Conservation (phyloP, 2,113 vertebrate species). For the Hydropotes inermis region DNA sequence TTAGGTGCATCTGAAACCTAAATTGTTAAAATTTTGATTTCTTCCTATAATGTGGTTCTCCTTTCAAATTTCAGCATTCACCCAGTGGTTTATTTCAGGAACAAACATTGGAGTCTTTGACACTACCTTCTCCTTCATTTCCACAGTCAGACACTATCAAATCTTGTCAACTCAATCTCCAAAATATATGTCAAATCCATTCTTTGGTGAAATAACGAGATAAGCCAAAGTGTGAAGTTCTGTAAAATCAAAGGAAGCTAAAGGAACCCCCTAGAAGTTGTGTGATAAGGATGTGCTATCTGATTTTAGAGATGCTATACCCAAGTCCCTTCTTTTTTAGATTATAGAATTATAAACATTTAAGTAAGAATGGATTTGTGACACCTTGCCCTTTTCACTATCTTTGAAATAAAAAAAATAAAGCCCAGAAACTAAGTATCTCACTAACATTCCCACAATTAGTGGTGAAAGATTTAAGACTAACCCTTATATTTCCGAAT, state of each 20-base stretch:
- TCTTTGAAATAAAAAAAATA: not conserved
- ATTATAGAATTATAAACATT: not conserved
- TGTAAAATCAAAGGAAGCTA: not conserved
- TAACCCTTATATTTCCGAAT: not conserved
- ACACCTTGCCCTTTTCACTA: not conserved
- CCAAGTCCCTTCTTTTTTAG: not conserved
- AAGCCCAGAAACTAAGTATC: not conserved
- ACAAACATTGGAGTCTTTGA: not conserved
- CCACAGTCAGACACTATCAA: not conserved
- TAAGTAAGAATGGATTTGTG: not conserved
- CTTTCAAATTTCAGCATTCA: not conserved
- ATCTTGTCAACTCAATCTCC: not conserved
- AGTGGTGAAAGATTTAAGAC: not conserved
- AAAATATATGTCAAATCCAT: not conserved
- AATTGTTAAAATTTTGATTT: not conserved
- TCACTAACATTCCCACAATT: not conserved
- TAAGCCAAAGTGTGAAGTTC: not conserved
- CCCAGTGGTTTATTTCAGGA: not conserved
- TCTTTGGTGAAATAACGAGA: not conserved
- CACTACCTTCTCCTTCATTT: not conserved
- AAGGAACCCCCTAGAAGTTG: not conserved
- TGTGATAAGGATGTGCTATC: not conserved
- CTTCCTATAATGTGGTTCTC: not conserved
- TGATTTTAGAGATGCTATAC: not conserved
- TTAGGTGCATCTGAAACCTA: not conserved